Conservation (phyloP, 2,888 invertebrate species). For the Tenthredo livida region DNA sequence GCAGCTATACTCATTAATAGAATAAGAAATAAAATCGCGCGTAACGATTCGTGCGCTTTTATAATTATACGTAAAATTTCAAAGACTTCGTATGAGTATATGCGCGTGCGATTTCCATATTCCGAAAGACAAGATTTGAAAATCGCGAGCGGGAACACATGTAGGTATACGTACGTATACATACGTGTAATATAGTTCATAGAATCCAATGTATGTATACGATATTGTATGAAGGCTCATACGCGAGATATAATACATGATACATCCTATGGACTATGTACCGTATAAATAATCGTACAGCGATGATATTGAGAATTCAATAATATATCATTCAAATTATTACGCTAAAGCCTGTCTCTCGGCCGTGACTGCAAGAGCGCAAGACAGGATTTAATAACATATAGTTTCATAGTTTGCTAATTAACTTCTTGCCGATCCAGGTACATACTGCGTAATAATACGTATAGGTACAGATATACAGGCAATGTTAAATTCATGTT, state of each 20-base stretch:
- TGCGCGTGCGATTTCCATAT: neutral
- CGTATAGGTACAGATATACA: neutral
- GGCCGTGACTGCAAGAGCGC: slow-evolving; percentile 7
- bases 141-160: too few relatives aligned
- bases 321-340: neutral
- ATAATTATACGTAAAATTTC: neutral
- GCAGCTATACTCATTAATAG: neutral
- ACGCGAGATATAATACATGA: neutral
- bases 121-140: too few relatives aligned
- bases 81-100: neutral
- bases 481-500: neutral
- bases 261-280: neutral
- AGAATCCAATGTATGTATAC: too few relatives aligned
- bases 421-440: neutral
- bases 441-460: neutral
- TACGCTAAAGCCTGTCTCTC: neutral
- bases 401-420: neutral
- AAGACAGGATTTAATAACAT: neutral
- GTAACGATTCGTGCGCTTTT: neutral
- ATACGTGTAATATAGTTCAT: too few relatives aligned
- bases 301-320: neutral
- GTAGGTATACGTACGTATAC: too few relatives aligned
- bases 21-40: neutral
- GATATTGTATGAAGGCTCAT: neutral
- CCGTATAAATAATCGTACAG: neutral